These are phyloP conservation scores for Cladorhizidae sp. DNA, from an alignment of 37 sponge, comb jelly and placozoan species.

Conservation along the genomic window DNA sequence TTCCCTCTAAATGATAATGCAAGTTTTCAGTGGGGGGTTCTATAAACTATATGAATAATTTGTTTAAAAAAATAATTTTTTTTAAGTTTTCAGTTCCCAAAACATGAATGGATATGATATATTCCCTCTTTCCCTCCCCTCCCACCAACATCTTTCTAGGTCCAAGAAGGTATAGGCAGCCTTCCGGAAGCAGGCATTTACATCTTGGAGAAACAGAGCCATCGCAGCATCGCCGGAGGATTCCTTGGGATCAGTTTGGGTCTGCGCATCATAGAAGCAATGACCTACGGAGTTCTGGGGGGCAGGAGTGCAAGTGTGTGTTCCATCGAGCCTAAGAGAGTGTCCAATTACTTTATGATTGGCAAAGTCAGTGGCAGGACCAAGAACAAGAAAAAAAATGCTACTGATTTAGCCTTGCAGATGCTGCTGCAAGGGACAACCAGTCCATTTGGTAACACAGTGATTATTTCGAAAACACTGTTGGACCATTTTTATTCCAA, in stretches of 20 bases:
- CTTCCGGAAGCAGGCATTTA: constrained; percentile 40
- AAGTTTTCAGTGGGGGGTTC: too few species aligned
- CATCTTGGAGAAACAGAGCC: constrained; percentile 49
- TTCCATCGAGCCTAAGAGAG: constrained; percentile 20
- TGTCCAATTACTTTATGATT: constrained; percentile 18
- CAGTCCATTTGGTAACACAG: constrained; percentile 18
- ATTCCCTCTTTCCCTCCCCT: background rate
- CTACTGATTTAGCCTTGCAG: background rate
- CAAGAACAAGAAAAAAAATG: background rate
- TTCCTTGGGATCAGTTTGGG: constrained; percentile 41
- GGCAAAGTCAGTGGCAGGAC: constrained; percentile 1
- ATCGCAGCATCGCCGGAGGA: constrained; percentile 12
- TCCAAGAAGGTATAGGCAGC: background rate
- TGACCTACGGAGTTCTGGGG: constrained; percentile 5
- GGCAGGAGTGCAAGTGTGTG: background rate
- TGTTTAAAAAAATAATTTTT: too few species aligned
- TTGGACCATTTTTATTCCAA: background rate
- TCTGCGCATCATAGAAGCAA: constrained; percentile 41
- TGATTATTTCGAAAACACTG: background rate
- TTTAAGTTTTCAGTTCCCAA: too few species aligned
- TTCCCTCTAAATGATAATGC: too few species aligned
- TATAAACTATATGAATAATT: too few species aligned
- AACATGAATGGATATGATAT: background rate
- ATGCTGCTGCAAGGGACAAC: background rate
- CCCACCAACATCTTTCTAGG: background rate